Evolutionary conservation across 2,888 invertebrate species (phyloP).

Genomic region (Syrista parreyssii): DNA sequence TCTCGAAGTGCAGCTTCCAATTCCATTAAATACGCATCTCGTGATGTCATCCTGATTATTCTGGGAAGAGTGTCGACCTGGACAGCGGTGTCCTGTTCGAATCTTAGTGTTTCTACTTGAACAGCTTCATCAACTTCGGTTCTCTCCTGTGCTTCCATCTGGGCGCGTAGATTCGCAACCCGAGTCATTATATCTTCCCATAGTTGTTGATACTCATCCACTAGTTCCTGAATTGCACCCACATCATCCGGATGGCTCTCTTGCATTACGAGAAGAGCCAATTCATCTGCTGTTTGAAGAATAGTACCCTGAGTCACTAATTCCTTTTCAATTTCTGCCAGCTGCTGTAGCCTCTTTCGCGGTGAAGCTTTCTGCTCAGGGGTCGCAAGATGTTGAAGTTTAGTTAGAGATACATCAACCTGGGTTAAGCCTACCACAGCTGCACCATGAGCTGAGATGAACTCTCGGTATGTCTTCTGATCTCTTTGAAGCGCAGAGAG

Average conservation of each 20-base stretch:
- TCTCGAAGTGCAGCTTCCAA: constrained; percentile 79
- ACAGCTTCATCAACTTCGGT: constrained; percentile 71
- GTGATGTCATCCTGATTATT: constrained; percentile 76
- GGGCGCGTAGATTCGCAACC: constrained; percentile 66
- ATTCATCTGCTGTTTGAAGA: constrained; percentile 71
- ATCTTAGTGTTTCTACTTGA: constrained; percentile 80
- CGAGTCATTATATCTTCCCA: constrained; percentile 73
- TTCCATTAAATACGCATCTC: constrained; percentile 85
- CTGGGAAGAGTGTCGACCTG: constrained; percentile 84
- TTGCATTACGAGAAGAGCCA: constrained; percentile 72
- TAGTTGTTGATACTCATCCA: constrained; percentile 75
- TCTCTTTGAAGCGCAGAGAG: constrained; percentile 71
- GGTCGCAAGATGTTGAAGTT: constrained; percentile 73
- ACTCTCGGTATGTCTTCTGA: constrained; percentile 74
- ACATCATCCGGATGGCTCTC: constrained; percentile 70
- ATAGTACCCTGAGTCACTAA: constrained; percentile 68
- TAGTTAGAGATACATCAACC: constrained; percentile 78
- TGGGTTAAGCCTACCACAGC: constrained; percentile 78
- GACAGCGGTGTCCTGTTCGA: constrained; percentile 81
- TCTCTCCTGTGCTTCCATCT: constrained; percentile 50
- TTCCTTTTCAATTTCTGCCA: constrained; percentile 71
- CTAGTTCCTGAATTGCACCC: constrained; percentile 70
- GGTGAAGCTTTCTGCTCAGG: constrained; percentile 66
- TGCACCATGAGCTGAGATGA: constrained; percentile 77
- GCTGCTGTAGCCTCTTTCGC: constrained; percentile 62